Evolutionary conservation across 2,888 invertebrate species (phyloP).

Genomic region (Mythimna albipuncta): DNA sequence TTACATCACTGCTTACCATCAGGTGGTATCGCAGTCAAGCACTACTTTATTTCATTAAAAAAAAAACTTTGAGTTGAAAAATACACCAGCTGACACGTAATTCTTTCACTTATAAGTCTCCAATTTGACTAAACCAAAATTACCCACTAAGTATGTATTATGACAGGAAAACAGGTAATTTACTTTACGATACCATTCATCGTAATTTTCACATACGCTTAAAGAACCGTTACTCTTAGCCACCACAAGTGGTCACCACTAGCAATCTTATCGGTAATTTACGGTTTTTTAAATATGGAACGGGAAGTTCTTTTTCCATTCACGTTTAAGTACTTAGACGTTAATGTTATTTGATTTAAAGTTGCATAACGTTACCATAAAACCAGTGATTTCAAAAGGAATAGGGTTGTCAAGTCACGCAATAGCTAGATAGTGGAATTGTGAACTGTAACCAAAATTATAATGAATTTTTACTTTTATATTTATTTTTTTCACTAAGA

Average conservation of each 20-base stretch:
- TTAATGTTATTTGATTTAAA: conserved; percentile 86
- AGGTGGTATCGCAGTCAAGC: too few relatives aligned
- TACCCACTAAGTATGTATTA: conserved; percentile 8
- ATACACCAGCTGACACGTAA: conserved; percentile 24
- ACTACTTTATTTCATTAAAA: too few relatives aligned
- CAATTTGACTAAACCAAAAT: conserved; percentile 9
- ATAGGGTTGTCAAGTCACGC: conserved; percentile 46
- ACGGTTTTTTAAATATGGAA: conserved; percentile 66
- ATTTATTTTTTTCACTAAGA: too few relatives aligned
- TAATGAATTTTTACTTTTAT: too few relatives aligned
- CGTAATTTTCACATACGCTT: conserved; percentile 42
- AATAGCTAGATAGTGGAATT: too few relatives aligned
- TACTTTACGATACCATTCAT: conserved; percentile 37
- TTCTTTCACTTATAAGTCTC: not conserved
- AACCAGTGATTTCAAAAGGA: conserved; percentile 82
- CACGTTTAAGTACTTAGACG: conserved; percentile 52
- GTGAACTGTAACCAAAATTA: too few relatives aligned
- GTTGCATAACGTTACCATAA: conserved; percentile 78
- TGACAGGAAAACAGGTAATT: conserved; percentile 41
- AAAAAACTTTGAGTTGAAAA: not conserved
- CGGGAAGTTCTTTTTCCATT: conserved; percentile 75
- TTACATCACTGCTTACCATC: too few relatives aligned
- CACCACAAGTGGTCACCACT: conserved; percentile 57
- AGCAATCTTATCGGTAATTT: conserved; percentile 61
- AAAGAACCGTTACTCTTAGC: conserved; percentile 60